Base-by-base conservation (phyloP, 1,140 invertebrate species). In the Tetramorium simillimum region DNA sequence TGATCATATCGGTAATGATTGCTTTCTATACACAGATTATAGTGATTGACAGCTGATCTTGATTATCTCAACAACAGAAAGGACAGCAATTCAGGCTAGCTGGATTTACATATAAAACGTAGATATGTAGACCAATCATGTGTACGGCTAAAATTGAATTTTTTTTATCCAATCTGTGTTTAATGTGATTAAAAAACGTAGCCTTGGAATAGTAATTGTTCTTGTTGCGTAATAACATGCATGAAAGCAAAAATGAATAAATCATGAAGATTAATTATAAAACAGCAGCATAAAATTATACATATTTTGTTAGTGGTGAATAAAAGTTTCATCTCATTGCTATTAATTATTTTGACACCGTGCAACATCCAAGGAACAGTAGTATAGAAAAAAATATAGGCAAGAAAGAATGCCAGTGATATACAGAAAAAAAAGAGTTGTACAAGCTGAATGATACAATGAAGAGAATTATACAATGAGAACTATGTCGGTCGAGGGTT, bases 11-110 rank as follows among this genome's bases (percentile, higher is more conserved):
- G 67, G 5, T 49, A 28, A 58, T 70, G 18, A 84, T 46, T 40
- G 40, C 53, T 84, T 73, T 62, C 69, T 49, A 75, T 37, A 24
- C 53, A 33, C 49, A 4, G 69, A 75, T 84, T 75, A 75, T 18
- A 72, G 28, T 62, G 80, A 84, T 18, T 60, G 69, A 49, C 69
- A 24, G 69, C 14, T 81, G 69, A 84, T 84, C 80, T 84, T 73
- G 80, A 82, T 84, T 75, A 37, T 49, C 28, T 37, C 28, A 16
- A 67, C 51, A 43, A 28, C 73, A 73, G 53, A 49, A 75, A 84
- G 51, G 24, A n/a, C 5, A 18, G 18, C 60, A 10, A 67, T 80
- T 67, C 40, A 49, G 53, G 40, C 46, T 24, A 58, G 14, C 16
- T 43, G 18, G 37, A 18, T 33, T 82, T 14, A 12, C 58, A 72